Conservation (phyloP, 2,797 vertebrate species). For the Okamejei kenojei region DNA sequence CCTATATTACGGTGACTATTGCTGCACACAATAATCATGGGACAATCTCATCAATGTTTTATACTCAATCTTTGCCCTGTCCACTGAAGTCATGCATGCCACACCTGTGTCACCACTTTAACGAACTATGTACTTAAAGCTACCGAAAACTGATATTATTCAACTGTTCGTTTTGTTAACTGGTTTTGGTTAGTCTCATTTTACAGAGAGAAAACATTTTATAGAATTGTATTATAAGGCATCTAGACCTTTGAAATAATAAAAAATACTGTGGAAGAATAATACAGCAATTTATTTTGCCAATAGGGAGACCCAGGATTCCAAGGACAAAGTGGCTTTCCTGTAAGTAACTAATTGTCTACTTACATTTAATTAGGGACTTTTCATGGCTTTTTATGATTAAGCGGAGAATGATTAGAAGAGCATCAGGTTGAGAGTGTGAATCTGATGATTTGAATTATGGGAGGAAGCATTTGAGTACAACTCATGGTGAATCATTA, state of each 20-base stretch:
- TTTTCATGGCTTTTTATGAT: neutral
- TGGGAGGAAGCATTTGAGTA: neutral
- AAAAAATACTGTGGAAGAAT: neutral
- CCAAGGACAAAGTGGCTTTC: neutral
- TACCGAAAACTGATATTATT: neutral
- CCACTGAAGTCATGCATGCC: too few species aligned
- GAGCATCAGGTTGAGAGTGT: neutral
- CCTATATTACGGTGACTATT: too few species aligned
- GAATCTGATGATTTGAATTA: neutral
- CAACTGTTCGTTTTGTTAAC: neutral
- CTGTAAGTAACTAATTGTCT: conserved; percentile 30
- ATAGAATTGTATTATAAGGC: neutral
- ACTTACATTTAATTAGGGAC: neutral
- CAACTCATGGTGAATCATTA: neutral
- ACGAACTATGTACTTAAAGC: too few species aligned
- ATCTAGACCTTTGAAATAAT: neutral
- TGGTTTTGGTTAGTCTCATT: neutral
- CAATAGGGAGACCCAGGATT: conserved; percentile 9
- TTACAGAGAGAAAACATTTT: neutral
- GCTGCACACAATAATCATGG: too few species aligned
- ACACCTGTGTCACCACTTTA: too few species aligned
- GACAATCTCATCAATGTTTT: too few species aligned
- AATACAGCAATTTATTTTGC: neutral
- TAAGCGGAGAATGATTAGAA: neutral
- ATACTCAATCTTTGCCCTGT: too few species aligned